Evolutionary conservation across 2,113 vertebrate genomes (phyloP), one percentile per base, ranked within the genome.

Genomic region (Pandion haliaetus): DNA sequence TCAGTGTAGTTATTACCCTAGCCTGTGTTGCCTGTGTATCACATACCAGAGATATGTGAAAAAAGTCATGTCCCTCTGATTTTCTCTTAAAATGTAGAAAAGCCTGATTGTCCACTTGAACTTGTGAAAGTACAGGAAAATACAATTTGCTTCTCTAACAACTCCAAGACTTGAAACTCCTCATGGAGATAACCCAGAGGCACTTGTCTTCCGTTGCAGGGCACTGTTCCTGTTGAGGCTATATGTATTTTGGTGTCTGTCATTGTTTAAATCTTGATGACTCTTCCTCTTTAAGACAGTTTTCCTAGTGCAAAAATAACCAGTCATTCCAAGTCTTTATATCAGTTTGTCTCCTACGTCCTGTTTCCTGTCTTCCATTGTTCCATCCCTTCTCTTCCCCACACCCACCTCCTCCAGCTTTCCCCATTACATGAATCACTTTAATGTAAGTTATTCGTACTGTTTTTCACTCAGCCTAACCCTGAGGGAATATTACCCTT

Each of bases 321-420:
- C 55, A 87, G 62, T 26, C 17, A 52, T 74, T 92, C 54, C 45
- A 95, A 74, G 74, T 82, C 77, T 80, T 95, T 87, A 96, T 91
- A 96, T 87, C 18, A 25, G 29, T 74, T 95, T 92, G 63, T 97
- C 93, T 98, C 95, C 95, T 94, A 90, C 16, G 36, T 96, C 96
- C 88, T 97, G 90, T 95, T 98, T 98, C 96, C 94, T 93, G 80
- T 63, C 70, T 96, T 93, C 81, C 86, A 97, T 98, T 98, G 95
- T 97, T 98, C 88, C 94, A 66, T 79, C 82, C 77, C 61, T 95
- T 95, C 66, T 69, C 69, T 85, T 93, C 65, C 54, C 55, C 62
- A 74, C n/a, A 91, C n/a, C 83, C 85, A 95, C 70, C n/a, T 63
- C 93, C 93, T 95, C 79, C 65, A 86, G 66, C 61, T 95, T 98